These are phyloP conservation scores for Corticium candelabrum DNA, from an alignment of 37 sponge, comb jelly and placozoan genomes.

Conservation along the genomic window DNA sequence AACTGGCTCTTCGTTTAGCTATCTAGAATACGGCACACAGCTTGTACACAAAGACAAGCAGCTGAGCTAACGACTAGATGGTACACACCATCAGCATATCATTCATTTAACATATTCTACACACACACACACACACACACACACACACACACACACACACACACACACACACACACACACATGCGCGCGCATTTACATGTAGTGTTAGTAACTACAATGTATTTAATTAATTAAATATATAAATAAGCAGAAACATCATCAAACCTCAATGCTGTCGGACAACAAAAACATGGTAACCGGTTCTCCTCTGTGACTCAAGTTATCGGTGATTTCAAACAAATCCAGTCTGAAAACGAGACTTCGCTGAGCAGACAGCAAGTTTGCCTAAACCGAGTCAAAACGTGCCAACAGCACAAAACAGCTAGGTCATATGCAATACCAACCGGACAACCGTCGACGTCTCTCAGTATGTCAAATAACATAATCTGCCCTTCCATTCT, in stretches of 20 bases:
- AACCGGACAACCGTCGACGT: constrained; percentile 81
- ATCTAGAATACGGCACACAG: not conserved
- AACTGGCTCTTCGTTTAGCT: constrained; percentile 3
- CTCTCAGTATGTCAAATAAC: constrained; percentile 81
- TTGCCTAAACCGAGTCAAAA: constrained; percentile 33
- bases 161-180: no score
- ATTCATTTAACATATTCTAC: no score
- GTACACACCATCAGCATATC: no score
- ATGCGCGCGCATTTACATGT: no score
- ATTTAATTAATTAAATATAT: no score
- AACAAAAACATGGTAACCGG: constrained; percentile 55
- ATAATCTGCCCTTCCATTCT: constrained; percentile 83
- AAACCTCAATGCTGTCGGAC: constrained; percentile 79
- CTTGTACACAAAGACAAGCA: not conserved
- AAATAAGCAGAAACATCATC: not conserved
- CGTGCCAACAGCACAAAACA: not conserved
- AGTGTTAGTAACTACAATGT: no score
- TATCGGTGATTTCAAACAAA: constrained; percentile 41
- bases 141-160: no score
- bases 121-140: no score
- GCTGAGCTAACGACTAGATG: no score
- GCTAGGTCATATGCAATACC: not conserved
- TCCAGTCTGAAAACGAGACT: constrained; percentile 46
- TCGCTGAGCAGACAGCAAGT: constrained; percentile 50
- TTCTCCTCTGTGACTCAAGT: constrained; percentile 20